Evolutionary conservation across 2,113 vertebrate genomes (phyloP).

Genomic region (Plectropomus leopardus): DNA sequence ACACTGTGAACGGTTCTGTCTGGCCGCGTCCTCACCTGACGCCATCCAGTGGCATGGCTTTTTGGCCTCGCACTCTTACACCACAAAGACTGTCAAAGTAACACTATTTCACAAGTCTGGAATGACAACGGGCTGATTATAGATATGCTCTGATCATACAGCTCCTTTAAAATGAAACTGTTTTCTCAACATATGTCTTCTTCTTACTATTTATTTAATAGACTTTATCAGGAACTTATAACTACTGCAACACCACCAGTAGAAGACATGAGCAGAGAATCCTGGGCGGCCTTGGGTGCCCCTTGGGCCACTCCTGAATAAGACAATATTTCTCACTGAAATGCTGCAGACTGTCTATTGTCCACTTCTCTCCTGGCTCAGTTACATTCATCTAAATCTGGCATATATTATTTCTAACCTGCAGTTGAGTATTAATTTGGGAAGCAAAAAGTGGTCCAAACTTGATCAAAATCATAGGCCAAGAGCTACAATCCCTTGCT

Average conservation of each 20-base stretch:
- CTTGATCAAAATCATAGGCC: background rate
- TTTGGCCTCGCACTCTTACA: too few relatives aligned
- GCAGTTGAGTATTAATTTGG: background rate
- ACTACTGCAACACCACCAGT: background rate
- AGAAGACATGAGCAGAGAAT: background rate
- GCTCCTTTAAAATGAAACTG: too few relatives aligned
- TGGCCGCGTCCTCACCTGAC: too few relatives aligned
- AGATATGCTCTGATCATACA: too few relatives aligned
- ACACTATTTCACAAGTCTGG: too few relatives aligned
- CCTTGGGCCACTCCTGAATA: background rate
- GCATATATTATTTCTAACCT: background rate
- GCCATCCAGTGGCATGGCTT: too few relatives aligned
- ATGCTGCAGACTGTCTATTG: background rate
- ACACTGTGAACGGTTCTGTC: too few relatives aligned
- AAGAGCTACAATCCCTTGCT: too few relatives aligned
- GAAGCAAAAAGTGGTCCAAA: background rate
- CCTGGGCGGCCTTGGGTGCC: too few relatives aligned
- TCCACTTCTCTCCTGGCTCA: background rate
- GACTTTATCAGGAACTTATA: background rate
- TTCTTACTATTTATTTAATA: background rate
- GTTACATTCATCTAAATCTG: slow-evolving; percentile 1
- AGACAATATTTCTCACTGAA: background rate
- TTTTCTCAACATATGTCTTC: too few relatives aligned
- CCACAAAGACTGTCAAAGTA: too few relatives aligned
- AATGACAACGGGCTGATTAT: too few relatives aligned